Percentiles rank a stretch among this genome's conserved stretches.
Conservation (phyloP, 92 coral and sea anemone species). For the Siderastrea siderea region DNA sequence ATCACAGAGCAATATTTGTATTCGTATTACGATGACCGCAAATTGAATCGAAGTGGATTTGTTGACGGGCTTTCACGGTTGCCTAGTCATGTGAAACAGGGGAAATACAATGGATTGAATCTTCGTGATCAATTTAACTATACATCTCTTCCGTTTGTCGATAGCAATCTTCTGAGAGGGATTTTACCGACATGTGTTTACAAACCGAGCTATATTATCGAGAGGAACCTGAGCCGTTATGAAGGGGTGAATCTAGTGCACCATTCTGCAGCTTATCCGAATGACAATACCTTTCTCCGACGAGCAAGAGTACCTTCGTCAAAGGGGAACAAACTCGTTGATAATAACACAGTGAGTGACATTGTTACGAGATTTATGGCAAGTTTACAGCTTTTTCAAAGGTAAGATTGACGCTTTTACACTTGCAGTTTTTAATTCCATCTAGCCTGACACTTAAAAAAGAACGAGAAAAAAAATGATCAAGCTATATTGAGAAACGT, state of each 20-base stretch:
- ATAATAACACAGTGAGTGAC: slow-evolving; percentile 5
- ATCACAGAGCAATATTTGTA: slow-evolving; percentile 18
- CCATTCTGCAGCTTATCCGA: slow-evolving; percentile 20
- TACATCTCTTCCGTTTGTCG: slow-evolving; percentile 1
- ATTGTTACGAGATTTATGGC: slow-evolving; percentile 17
- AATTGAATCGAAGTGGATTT: neutral
- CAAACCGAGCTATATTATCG: slow-evolving; percentile 46
- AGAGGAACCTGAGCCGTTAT: slow-evolving; percentile 30
- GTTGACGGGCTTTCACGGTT: neutral
- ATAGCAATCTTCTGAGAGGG: slow-evolving; percentile 6
- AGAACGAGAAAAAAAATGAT: no score
- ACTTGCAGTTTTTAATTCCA: no score
- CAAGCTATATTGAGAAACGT: no score
- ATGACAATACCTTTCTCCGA: slow-evolving; percentile 12
- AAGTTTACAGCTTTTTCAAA: neutral
- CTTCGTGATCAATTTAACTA: slow-evolving; percentile 27
- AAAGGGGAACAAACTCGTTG: slow-evolving; percentile 6
- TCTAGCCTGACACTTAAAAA: no score
- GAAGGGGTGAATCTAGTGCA: slow-evolving; percentile 35
- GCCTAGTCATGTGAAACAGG: slow-evolving; percentile 39
- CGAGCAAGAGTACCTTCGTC: neutral
- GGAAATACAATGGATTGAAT: neutral
- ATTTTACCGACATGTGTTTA: slow-evolving; percentile 27
- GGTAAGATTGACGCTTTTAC: slow-evolving; percentile 2
- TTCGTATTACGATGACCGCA: slow-evolving; percentile 26